A percentile compares a stretch with the other conserved stretches of the same genome.
phyloP scores from a whole-genome alignment of 2,888 invertebrate species.

The Oscheius sp. region DNA sequence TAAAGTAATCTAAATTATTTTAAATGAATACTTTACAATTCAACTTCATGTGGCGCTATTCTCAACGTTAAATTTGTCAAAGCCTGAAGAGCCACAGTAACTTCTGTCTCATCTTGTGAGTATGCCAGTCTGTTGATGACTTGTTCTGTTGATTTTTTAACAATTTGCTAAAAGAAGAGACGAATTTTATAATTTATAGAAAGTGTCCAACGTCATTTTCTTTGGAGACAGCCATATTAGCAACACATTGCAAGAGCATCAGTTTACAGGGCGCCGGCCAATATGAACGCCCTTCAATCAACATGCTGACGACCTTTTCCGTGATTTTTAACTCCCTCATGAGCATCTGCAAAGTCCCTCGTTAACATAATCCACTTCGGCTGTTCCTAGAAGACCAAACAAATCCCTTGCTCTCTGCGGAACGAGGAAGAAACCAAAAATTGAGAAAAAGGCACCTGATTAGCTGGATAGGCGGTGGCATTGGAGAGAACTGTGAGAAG shows the following conservation, averaged over 20 bases:
- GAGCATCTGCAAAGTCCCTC: constrained; percentile 39
- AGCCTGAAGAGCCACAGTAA: constrained; percentile 64
- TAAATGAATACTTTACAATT: background rate
- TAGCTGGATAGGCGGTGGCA: constrained; percentile 61
- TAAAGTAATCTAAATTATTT: constrained; percentile 38
- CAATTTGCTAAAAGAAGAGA: background rate
- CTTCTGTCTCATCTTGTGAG: constrained; percentile 61
- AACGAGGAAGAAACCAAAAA: background rate
- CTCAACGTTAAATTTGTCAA: constrained; percentile 64
- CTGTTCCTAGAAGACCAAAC: background rate
- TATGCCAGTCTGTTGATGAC: constrained; percentile 45
- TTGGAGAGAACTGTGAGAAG: constrained; percentile 64
- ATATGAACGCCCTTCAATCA: constrained; percentile 40
- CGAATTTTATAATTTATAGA: background rate
- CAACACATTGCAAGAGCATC: constrained; percentile 66
- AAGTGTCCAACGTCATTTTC: constrained; percentile 41
- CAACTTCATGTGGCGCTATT: constrained; percentile 52
- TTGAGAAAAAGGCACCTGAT: constrained; percentile 48
- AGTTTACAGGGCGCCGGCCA: constrained; percentile 61
- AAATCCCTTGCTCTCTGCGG: background rate
- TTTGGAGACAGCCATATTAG: constrained; percentile 60
- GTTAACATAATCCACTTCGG: background rate
- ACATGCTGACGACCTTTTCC: constrained; percentile 57
- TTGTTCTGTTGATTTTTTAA: constrained; percentile 16
- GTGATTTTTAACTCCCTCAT: constrained; percentile 58